phyloP scores from a whole-genome alignment of 2,888 invertebrate species.

The Dorcus hopei region DNA sequence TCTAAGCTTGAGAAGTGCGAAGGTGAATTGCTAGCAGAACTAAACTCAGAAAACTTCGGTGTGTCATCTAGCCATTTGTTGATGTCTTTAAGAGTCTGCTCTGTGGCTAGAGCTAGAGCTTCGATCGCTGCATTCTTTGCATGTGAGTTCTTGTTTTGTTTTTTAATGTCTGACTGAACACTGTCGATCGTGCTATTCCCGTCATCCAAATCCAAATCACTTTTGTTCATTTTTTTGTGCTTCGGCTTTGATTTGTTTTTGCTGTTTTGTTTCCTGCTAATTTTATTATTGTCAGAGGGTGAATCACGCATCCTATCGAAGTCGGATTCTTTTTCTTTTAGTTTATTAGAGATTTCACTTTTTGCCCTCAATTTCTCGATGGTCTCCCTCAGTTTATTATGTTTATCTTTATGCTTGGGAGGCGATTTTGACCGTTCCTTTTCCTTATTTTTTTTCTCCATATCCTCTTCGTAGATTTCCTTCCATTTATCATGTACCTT shows the following conservation, averaged over 20 bases:
- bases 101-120: conserved; percentile 68
- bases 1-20: conserved; percentile 64
- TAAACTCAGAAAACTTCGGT: conserved; percentile 71
- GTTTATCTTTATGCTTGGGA: conserved; percentile 42
- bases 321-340: conserved; percentile 34
- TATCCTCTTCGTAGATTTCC: conserved; percentile 34
- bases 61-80: conserved; percentile 87
- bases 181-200: conserved; percentile 40
- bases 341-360: conserved; percentile 55
- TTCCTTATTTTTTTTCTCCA: conserved; percentile 3
- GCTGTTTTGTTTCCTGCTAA: conserved; percentile 15
- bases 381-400: conserved; percentile 50
- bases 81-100: conserved; percentile 80
- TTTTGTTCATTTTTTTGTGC: conserved; percentile 15
- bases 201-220: conserved; percentile 34
- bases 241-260: conserved; percentile 14
- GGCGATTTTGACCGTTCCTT: conserved; percentile 13
- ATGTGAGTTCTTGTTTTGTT: conserved; percentile 28
- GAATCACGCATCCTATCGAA: conserved; percentile 30
- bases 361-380: conserved; percentile 65
- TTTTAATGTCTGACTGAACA: conserved; percentile 30
- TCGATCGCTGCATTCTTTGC: conserved; percentile 51
- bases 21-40: conserved; percentile 76
- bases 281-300: conserved; percentile 20
- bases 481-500: conserved; percentile 35